Evolutionary conservation across 2,113 vertebrate genomes (phyloP).

Genomic region (Pomatorhinus ruficollis): DNA sequence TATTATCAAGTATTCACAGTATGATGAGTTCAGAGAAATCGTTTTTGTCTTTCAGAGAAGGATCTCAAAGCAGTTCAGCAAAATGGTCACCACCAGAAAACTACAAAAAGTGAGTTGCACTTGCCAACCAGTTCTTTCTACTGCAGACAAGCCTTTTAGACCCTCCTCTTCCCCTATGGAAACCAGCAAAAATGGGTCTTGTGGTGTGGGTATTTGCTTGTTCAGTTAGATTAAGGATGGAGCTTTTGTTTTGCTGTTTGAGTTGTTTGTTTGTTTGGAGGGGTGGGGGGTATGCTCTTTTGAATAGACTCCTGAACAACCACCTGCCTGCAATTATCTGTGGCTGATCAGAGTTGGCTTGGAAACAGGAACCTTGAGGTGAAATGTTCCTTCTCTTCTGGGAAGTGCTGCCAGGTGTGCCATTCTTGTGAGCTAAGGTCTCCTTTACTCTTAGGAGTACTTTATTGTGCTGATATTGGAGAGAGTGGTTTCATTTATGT

Average conservation of each 20-base stretch:
- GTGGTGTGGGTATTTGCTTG: neutral
- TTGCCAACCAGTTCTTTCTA: neutral
- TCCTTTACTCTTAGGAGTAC: neutral
- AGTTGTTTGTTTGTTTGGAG: neutral
- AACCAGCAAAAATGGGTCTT: neutral
- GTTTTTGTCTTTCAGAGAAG: constrained; percentile 72
- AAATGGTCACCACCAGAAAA: constrained; percentile 92
- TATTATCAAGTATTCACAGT: neutral
- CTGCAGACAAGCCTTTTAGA: neutral
- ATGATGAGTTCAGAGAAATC: neutral
- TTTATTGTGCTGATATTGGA: neutral
- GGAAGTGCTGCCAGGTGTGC: neutral
- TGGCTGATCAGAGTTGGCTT: neutral
- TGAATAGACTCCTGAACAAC: neutral
- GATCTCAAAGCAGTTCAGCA: constrained; percentile 64
- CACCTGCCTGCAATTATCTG: neutral
- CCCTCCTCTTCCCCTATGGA: neutral
- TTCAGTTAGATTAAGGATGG: neutral
- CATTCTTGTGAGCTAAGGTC: neutral
- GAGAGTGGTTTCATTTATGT: neutral
- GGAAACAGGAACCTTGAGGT: neutral
- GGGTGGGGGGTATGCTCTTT: neutral
- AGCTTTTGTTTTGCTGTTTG: neutral
- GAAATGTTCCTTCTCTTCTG: neutral
- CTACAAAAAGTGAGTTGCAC: constrained; percentile 86